A percentile compares a stretch with the other conserved stretches of the same genome.
These are phyloP conservation scores for Stenchaetothrips biformis DNA, from an alignment of 2,888 invertebrate species.

Conservation along the genomic window DNA sequence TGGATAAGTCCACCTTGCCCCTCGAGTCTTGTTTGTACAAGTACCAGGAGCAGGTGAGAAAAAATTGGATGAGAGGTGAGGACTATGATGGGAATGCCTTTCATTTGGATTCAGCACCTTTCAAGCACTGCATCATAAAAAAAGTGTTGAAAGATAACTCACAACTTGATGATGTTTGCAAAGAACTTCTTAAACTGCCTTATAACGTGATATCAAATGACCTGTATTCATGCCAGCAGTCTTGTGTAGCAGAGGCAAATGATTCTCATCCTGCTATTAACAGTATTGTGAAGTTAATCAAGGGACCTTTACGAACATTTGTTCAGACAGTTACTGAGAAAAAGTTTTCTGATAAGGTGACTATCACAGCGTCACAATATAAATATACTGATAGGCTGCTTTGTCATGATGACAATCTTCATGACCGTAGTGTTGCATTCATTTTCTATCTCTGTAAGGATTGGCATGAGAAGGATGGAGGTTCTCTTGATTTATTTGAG, in stretches of 20 bases:
- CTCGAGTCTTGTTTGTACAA: too few relatives aligned
- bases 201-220: background rate
- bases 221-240: slow-evolving; percentile 3
- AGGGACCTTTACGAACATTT: slow-evolving; percentile 54
- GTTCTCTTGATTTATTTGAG: slow-evolving; percentile 74
- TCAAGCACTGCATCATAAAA: background rate
- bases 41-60: background rate
- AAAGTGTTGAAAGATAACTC: background rate
- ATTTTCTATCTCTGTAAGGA: slow-evolving; percentile 78
- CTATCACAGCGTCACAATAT: slow-evolving; percentile 50
- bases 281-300: background rate
- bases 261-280: background rate
- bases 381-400: slow-evolving; percentile 71
- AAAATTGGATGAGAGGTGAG: background rate
- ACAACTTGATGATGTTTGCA: background rate
- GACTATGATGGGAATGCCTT: background rate
- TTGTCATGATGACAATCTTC: slow-evolving; percentile 88
- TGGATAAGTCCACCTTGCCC: background rate
- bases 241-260: background rate
- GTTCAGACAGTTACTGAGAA: slow-evolving; percentile 48
- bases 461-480: slow-evolving; percentile 76
- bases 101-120: background rate
- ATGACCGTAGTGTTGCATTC: slow-evolving; percentile 84
- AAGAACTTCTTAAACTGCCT: background rate
- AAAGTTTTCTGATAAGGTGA: slow-evolving; percentile 43